A percentile compares a stretch with the other conserved stretches of the same genome.
These are phyloP conservation scores for Calameuta pallipes DNA, from an alignment of 2,888 invertebrate species.

Conservation along the genomic window DNA sequence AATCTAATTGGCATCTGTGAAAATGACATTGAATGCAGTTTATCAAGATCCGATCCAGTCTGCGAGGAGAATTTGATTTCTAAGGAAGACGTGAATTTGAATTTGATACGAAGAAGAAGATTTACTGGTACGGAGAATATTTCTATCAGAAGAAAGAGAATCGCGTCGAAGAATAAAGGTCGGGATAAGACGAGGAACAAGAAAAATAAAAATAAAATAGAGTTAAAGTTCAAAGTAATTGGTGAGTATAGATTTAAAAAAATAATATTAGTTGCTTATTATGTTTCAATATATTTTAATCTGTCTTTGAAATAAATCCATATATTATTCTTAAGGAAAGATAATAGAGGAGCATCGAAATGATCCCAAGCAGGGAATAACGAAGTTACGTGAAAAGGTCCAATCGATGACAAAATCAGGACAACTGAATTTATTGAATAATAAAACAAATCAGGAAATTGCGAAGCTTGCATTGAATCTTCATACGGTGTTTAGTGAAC, in stretches of 20 bases:
- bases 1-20: slow-evolving; percentile 48
- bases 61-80: slow-evolving; percentile 39
- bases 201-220: slow-evolving; percentile 45
- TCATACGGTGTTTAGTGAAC: slow-evolving; percentile 45
- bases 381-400: slow-evolving; percentile 46
- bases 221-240: slow-evolving; percentile 53
- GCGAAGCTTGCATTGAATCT: slow-evolving; percentile 49
- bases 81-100: slow-evolving; percentile 9
- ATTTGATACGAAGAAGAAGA: slow-evolving; percentile 3
- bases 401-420: slow-evolving; percentile 41
- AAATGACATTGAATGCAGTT: slow-evolving; percentile 52
- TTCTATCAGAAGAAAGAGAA: slow-evolving; percentile 37
- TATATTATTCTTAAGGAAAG: slow-evolving; percentile 42
- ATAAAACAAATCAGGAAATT: slow-evolving; percentile 48
- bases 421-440: slow-evolving; percentile 43
- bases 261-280: neutral
- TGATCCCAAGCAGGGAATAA: slow-evolving; percentile 45
- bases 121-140: neutral
- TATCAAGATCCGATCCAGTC: slow-evolving; percentile 40
- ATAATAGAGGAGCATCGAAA: slow-evolving; percentile 49
- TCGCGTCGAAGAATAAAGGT: slow-evolving; percentile 43
- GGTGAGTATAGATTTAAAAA: slow-evolving; percentile 33
- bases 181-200: slow-evolving; percentile 25
- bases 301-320: neutral
- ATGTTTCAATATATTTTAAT: neutral